Conservation (phyloP, 1,140 invertebrate genomes). For the Semibalanus balanoides region DNA sequence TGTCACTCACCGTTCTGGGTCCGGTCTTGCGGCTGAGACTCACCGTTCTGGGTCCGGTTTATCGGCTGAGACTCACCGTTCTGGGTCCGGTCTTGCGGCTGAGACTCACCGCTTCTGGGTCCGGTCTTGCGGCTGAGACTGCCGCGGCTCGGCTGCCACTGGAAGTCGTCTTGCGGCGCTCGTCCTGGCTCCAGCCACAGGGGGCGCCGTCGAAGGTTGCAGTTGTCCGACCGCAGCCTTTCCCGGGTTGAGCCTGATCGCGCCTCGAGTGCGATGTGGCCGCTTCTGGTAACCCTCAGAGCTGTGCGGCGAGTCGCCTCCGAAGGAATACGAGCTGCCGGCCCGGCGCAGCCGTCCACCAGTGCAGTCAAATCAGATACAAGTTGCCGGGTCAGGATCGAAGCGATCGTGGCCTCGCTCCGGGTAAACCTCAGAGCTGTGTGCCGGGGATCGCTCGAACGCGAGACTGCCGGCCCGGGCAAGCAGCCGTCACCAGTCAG, state of each 20-base stretch:
- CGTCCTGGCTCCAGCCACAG: conserved; percentile 49
- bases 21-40: too few relatives aligned
- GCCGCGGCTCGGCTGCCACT: conserved; percentile 35
- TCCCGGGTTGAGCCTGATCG: conserved; percentile 37
- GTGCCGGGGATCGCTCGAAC: too few relatives aligned
- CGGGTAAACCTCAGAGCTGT: too few relatives aligned
- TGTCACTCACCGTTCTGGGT: too few relatives aligned
- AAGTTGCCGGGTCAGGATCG: background rate
- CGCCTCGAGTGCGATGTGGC: conserved; percentile 49
- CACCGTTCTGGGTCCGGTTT: too few relatives aligned
- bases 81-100: background rate
- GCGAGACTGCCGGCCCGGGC: too few relatives aligned
- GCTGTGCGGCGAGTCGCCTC: background rate
- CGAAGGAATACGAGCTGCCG: conserved; percentile 21
- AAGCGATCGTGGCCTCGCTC: too few relatives aligned
- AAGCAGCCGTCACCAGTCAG: too few relatives aligned
- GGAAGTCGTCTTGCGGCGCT: conserved; percentile 49
- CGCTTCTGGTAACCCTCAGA: conserved; percentile 44
- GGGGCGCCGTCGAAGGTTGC: conserved; percentile 50
- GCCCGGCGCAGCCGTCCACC: conserved; percentile 42
- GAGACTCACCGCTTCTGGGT: background rate
- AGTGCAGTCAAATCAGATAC: too few relatives aligned
- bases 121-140: background rate
- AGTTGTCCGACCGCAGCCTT: conserved; percentile 42
- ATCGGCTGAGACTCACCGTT: background rate